Percentiles rank a stretch among this genome's conserved stretches.
These are phyloP conservation scores for Colistium nudipinnis DNA, from an alignment of 2,113 vertebrate genomes.

Conservation along the genomic window DNA sequence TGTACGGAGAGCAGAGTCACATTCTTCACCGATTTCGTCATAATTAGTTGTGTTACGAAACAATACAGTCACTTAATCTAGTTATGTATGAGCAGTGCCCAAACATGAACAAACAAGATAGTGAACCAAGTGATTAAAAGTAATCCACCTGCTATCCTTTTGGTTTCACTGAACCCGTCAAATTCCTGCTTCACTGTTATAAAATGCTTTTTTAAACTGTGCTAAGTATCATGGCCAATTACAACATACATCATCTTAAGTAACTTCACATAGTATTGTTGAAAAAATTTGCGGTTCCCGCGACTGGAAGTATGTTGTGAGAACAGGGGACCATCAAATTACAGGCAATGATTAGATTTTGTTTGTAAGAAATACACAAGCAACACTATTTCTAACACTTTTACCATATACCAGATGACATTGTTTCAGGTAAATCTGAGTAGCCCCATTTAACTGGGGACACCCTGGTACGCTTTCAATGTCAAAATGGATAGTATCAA, in stretches of 20 bases:
- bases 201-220: not conserved
- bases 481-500: too few relatives aligned
- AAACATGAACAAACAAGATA: not conserved
- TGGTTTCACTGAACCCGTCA: not conserved
- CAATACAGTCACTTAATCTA: not conserved
- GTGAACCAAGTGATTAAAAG: not conserved
- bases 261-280: too few relatives aligned
- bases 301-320: too few relatives aligned
- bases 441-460: too few relatives aligned
- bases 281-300: too few relatives aligned
- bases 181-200: not conserved
- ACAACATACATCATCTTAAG: too few relatives aligned
- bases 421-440: too few relatives aligned
- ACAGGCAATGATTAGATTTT: not conserved
- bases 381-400: not conserved
- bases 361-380: not conserved
- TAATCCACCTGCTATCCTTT: too few relatives aligned
- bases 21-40: constrained; percentile 34
- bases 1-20: constrained; percentile 16
- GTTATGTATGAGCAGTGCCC: not conserved
- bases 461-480: too few relatives aligned
- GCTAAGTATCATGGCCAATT: too few relatives aligned
- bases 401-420: not conserved
- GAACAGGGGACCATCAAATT: too few relatives aligned
- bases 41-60: not conserved